Percentiles rank a stretch among this genome's conserved stretches.
phyloP scores from a whole-genome alignment of 2,113 vertebrate species.

The Catharus fuscescens region DNA sequence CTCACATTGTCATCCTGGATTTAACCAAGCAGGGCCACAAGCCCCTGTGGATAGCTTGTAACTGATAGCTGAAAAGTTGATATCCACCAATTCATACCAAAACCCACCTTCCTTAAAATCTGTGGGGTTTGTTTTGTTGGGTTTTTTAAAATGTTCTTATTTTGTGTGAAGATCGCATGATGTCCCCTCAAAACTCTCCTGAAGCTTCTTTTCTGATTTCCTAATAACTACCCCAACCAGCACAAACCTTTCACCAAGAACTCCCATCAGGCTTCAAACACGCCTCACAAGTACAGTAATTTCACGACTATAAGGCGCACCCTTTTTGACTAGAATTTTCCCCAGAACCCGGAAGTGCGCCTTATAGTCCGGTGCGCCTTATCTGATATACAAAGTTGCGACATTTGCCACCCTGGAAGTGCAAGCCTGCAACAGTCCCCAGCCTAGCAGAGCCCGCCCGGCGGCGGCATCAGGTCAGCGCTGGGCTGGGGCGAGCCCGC shows the following conservation, averaged over 20 bases:
- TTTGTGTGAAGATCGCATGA: neutral
- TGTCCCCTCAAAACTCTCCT: neutral
- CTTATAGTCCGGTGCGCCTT: no score
- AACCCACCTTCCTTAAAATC: neutral
- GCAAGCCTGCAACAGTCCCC: no score
- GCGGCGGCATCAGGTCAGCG: no score
- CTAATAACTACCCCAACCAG: neutral
- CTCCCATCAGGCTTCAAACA: neutral
- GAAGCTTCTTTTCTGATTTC: neutral
- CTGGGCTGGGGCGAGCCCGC: no score
- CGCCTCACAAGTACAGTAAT: neutral
- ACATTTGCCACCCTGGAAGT: no score
- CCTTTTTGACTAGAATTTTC: no score
- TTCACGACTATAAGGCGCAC: no score
- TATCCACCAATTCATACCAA: neutral
- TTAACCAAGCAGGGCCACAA: neutral
- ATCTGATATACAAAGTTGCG: no score
- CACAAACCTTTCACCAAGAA: neutral
- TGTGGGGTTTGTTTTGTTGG: no score
- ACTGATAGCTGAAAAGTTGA: neutral
- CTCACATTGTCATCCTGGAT: rapidly evolving
- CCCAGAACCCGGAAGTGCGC: no score
- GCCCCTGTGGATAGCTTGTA: neutral
- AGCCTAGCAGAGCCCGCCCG: no score
- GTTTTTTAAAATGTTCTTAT: neutral